Percentiles rank a stretch among this genome's conserved stretches.
Evolutionary conservation across 1,140 invertebrate genomes (phyloP).

Genomic region (Armadillidium nasatum): DNA sequence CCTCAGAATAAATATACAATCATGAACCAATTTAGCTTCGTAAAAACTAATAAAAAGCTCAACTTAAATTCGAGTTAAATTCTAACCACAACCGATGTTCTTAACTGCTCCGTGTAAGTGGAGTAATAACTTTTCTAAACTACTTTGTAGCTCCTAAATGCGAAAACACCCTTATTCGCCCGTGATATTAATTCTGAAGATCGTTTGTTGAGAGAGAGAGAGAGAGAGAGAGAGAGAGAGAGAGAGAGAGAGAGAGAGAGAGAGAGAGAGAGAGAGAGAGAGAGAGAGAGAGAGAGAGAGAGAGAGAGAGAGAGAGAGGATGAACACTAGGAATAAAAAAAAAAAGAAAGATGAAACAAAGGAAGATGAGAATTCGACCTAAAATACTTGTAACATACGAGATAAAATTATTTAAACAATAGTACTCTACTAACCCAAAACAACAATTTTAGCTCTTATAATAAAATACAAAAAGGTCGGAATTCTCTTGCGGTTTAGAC

Average conservation of each 20-base stretch:
- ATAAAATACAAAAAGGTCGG: background rate
- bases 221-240: too few relatives aligned
- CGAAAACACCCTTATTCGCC: conserved; percentile 3
- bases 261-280: too few relatives aligned
- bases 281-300: too few relatives aligned
- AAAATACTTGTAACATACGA: background rate
- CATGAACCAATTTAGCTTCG: conserved; percentile 2
- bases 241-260: too few relatives aligned
- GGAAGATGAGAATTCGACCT: background rate
- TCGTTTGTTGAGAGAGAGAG: background rate
- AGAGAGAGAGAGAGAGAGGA: too few relatives aligned
- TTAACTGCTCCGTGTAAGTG: background rate
- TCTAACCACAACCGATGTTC: background rate
- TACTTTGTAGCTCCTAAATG: conserved; percentile 7
- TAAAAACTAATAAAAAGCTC: conserved; percentile 2
- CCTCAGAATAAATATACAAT: background rate
- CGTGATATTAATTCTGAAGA: conserved; percentile 2
- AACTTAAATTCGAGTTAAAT: conserved; percentile 6
- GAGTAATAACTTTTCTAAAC: conserved; percentile 11
- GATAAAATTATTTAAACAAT: background rate
- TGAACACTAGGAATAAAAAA: too few relatives aligned
- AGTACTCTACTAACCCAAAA: background rate
- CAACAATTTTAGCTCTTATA: background rate
- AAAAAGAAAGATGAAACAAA: background rate
- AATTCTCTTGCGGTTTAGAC: background rate